A percentile compares a stretch with the other conserved stretches of the same genome.
Conservation (phyloP, 2,113 vertebrate genomes). For the Oenanthe oenanthe region DNA sequence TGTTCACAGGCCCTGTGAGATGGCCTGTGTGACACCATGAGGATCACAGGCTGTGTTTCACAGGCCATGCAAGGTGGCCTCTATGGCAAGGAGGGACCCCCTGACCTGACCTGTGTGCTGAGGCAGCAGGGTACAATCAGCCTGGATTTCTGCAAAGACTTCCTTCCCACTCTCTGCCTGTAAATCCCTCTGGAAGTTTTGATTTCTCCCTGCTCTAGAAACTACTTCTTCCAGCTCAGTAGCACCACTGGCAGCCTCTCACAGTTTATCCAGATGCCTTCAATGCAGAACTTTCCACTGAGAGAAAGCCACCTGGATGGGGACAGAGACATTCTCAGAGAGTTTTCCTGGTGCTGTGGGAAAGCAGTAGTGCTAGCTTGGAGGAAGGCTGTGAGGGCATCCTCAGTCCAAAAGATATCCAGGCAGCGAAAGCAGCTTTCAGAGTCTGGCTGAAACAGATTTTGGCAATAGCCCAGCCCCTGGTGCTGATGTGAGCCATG, state of each 20-base stretch:
- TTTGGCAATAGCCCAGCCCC: background rate
- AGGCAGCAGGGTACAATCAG: background rate
- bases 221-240: background rate
- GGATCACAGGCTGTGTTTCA: background rate
- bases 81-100: background rate
- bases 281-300: background rate
- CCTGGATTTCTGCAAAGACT: background rate
- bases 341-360: background rate
- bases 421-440: background rate
- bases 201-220: background rate
- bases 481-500: background rate
- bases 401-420: background rate
- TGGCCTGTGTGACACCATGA: background rate
- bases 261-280: background rate
- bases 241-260: background rate
- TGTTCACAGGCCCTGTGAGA: background rate
- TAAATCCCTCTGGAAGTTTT: background rate
- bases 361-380: background rate
- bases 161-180: background rate
- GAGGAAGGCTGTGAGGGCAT: background rate
- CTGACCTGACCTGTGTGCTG: background rate
- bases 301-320: background rate
- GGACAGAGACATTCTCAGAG: rapidly evolving
- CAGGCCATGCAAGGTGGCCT: background rate
- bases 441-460: background rate